Evolutionary conservation across 1,140 invertebrate genomes (phyloP).

Genomic region (Trichonephila clavipes): DNA sequence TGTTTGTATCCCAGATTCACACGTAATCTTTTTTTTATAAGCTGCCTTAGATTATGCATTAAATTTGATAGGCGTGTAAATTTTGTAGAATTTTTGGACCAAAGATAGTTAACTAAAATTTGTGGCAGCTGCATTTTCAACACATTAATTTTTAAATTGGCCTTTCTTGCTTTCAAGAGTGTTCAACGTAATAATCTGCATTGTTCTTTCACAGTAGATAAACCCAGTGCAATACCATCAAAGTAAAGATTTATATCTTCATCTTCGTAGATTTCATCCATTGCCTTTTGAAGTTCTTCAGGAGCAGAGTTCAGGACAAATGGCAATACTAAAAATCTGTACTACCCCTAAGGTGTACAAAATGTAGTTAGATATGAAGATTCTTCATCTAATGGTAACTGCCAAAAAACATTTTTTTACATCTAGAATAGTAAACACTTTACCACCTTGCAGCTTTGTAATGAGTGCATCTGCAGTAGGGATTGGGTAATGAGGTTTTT

Average conservation of each 20-base stretch:
- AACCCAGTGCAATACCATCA: slow-evolving; percentile 77
- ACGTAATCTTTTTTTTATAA: slow-evolving; percentile 76
- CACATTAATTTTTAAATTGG: slow-evolving; percentile 78
- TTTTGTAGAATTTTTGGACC: too few relatives aligned
- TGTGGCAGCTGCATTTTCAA: slow-evolving; percentile 78
- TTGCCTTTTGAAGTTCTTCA: slow-evolving; percentile 76
- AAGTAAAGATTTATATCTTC: slow-evolving; percentile 77
- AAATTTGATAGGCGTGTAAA: slow-evolving; percentile 64
- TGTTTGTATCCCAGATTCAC: slow-evolving; percentile 73
- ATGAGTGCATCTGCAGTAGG: slow-evolving; percentile 68
- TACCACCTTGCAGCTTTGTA: slow-evolving; percentile 52
- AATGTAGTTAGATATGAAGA: slow-evolving; percentile 78
- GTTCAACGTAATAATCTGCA: slow-evolving; percentile 74
- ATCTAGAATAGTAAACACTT: slow-evolving; percentile 78
- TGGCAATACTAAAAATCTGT: slow-evolving; percentile 78
- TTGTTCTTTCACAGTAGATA: slow-evolving; percentile 71
- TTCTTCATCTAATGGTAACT: slow-evolving; percentile 78
- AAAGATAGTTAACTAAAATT: slow-evolving; percentile 78
- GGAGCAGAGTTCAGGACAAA: slow-evolving; percentile 78
- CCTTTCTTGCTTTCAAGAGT: slow-evolving; percentile 76
- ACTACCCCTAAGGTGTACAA: slow-evolving; percentile 79
- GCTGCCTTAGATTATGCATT: slow-evolving; percentile 65
- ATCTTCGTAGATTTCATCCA: slow-evolving; percentile 76
- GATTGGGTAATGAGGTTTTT: slow-evolving; percentile 20
- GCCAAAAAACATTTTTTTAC: slow-evolving; percentile 79